Base-by-base conservation (phyloP, 2,797 vertebrate genomes). In the Cyprinella venusta region DNA sequence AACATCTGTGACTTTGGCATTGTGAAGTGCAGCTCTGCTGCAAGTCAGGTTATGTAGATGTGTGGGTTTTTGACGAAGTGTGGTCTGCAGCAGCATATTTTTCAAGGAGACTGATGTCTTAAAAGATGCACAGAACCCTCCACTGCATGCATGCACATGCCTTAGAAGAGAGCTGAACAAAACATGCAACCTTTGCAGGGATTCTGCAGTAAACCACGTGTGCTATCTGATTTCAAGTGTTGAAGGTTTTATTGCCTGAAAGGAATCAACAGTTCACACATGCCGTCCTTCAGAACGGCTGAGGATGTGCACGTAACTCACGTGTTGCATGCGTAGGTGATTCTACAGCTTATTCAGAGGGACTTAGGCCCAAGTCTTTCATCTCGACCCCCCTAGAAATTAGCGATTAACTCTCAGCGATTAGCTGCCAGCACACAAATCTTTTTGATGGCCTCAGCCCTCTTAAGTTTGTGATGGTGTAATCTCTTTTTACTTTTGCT, bases 381-480 rank as follows among this genome's bases (percentile, higher is more conserved):
- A 76, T 76, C 75, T 26, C 16, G 2, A 38, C 38, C 56, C 56
- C 52, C 13, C 36, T 63, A 76, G 75, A 76, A 61, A 63, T 63
- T n/a, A 76, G 56, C 24, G 54, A 76, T 76, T 76, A 76, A 63
- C 75, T 76, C 56, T 63, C n/a, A 63, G 75, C n/a, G 38, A 76
- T 63, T 76, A 76, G 54, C 75, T 76, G 75, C n/a, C 52, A 75
- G 72, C 72, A 59, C 72, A 59, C 33, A 75, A 24, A 59, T 75
- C 72, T 40, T 36, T 40, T 5, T 40, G 52, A 74, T 54, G 45
- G 48, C 70, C 70, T 74, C 70, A 50, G 26, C 70, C 70, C 70
- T 36, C 30, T 72, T 72, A 36, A 74, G 10, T 54, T 10, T 74
- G 30, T 74, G 30, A 54, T 74, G 70, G 36, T 74, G 70, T 74